Evolutionary conservation across 2,888 invertebrate species (phyloP), one percentile per base, ranked within the genome.

Genomic region (Drosophila helvetica): DNA sequence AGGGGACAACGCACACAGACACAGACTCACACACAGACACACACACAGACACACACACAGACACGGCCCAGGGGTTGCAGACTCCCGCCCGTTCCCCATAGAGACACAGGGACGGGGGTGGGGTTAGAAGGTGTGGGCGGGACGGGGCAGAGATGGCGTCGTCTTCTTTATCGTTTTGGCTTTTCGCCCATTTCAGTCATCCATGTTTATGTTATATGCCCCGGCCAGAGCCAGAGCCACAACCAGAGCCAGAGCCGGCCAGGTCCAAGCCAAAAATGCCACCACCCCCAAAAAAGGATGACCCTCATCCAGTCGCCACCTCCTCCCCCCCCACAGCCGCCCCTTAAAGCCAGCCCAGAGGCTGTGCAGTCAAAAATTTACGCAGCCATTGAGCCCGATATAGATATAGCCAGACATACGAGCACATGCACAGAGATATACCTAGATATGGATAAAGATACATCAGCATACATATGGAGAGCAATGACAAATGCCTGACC

Each of bases 181-280:
- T 79, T 81, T 90, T 88, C 89, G 83, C 85, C 90, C 89, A 89
- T 89, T 89, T 89, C 79, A 83, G 89, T 75, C 83, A 83, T 87
- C 80, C 88, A 75, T 87, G 82, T 81, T 84, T 87, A 85, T 80
- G 82, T 82, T 82, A 74, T 72, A 58, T 71, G 82, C 66, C 60
- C 66, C 60, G 79, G 59, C 61, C 64, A 67, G 43, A 62, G 75
- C 55, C 78, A 77, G 77, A 71, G 1, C 8, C 25, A 25, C 8
- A 68, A 74, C 75, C 76, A 75, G 71, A 25, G 25, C 25, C 25
- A 22, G 68, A 69, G 68, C 71, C 50, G 60, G 38, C 15, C 38
- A 38, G 65, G 55, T 74, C 60, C 80, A 74, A 46, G 62, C 53
- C 56, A 56, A 60, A 50, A 53, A 54, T 66, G 48, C 65, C 54